Evolutionary conservation across 2,888 invertebrate species (phyloP).

Genomic region (Agrotis segetum): DNA sequence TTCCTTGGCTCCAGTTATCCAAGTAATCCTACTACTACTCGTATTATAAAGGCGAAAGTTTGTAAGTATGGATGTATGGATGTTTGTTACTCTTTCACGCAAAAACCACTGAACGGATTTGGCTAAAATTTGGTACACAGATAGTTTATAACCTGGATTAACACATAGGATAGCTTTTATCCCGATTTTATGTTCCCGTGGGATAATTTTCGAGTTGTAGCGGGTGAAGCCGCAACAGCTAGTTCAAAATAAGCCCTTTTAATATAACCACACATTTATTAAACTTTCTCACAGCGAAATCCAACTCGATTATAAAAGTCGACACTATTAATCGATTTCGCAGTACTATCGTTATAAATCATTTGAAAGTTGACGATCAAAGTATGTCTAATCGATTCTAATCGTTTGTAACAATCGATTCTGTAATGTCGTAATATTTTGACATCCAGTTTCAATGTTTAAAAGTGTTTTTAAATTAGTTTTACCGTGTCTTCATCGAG

Average conservation of each 20-base stretch:
- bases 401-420: constrained; percentile 61
- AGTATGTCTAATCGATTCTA: constrained; percentile 56
- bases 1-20: no score
- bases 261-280: background rate
- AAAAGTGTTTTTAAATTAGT: constrained; percentile 13
- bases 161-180: no score
- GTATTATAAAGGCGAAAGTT: no score
- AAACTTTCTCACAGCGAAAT: constrained; percentile 42
- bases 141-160: no score
- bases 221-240: no score
- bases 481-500: constrained; percentile 3
- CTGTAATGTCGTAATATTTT: constrained; percentile 57
- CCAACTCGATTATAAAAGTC: constrained; percentile 23
- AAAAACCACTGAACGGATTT: no score
- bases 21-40: no score
- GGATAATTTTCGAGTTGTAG: no score
- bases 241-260: constrained; percentile 9
- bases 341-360: constrained; percentile 60
- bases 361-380: constrained; percentile 62
- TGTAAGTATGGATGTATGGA: no score
- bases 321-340: constrained; percentile 60
- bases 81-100: no score
- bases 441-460: constrained; percentile 55
- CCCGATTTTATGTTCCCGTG: no score
- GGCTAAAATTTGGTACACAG: no score